Percentiles rank a stretch among this genome's conserved stretches.
Conservation (phyloP, 1,140 invertebrate species). For the Ceratosolen solmsi region DNA sequence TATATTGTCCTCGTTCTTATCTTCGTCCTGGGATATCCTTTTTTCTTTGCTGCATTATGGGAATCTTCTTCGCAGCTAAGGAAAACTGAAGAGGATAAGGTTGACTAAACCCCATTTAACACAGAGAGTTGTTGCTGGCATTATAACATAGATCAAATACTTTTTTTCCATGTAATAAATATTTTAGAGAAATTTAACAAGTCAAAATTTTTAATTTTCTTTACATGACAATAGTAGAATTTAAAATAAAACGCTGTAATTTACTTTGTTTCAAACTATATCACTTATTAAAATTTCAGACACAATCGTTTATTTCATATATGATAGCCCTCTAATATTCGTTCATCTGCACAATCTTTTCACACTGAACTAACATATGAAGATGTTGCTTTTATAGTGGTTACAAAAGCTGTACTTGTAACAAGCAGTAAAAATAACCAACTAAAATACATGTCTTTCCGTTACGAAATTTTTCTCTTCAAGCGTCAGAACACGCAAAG, state of each 20-base stretch:
- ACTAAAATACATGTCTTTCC: background rate
- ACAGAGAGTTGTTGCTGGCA: background rate
- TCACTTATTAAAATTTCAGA: too few relatives aligned
- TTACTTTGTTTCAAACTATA: too few relatives aligned
- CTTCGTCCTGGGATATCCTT: background rate
- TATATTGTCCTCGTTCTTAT: background rate
- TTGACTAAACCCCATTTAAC: conserved; percentile 11
- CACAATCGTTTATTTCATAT: too few relatives aligned
- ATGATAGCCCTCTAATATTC: too few relatives aligned
- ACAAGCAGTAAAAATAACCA: background rate
- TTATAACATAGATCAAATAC: background rate
- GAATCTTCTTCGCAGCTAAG: background rate
- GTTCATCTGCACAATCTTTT: too few relatives aligned
- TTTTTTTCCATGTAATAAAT: background rate
- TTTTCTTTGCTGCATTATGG: background rate
- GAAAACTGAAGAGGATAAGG: background rate
- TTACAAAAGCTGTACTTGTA: too few relatives aligned
- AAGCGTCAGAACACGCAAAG: background rate
- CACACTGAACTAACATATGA: too few relatives aligned
- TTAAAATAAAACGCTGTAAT: too few relatives aligned
- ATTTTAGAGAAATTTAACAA: background rate
- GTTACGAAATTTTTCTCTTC: background rate
- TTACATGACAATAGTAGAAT: too few relatives aligned
- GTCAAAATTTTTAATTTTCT: background rate
- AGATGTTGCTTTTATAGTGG: too few relatives aligned